Base-by-base conservation (phyloP, 2,113 vertebrate genomes). In the Alexandromys fortis region DNA sequence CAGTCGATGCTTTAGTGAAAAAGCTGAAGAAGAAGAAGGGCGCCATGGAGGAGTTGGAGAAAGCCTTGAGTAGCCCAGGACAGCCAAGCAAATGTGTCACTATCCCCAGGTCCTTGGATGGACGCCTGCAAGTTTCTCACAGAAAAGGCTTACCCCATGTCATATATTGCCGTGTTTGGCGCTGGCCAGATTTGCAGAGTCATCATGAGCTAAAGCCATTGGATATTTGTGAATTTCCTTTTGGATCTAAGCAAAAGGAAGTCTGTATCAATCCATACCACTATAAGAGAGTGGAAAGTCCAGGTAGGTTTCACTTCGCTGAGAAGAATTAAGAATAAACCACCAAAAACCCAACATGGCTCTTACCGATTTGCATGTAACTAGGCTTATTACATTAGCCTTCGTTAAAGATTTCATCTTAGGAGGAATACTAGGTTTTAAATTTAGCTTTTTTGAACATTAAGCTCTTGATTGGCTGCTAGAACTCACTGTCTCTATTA, bases 191-290 rank as follows among this genome's bases (percentile, higher is more conserved):
- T 97, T 98, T 99, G 3, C 99, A 99, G 97, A 99, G 99, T 94
- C 99, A 99, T 95, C 99, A 99, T 0, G 99, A 99, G 98, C 98
- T 99, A 94, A 99, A 99, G 96, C 99, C 99, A 3, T 98, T 99
- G 98, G 99, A 99, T 98, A 99, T 99, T 97, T 99, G 99, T 98
- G 99, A 99, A 97, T 99, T 99, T 98, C 99, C 99, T 33, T 99
- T 99, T 96, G 99, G 99, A 97, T 99, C 99, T 94, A 99, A 99
- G 94, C 99, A 99, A 98, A 99, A 99, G 98, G 99, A 99, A 98
- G 99, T 99, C 96, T 99, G 99, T 98, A 99, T 99, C 98, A 99
- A 99, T 98, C 99, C 99, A 1, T 99, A 99, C 98, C 99, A 99
- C 98, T 99, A 99, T 98, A 99, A 99, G 97, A 98, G 99, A 97